phyloP scores from a whole-genome alignment of 2,888 invertebrate genomes.

The Leistus spinibarbis region DNA sequence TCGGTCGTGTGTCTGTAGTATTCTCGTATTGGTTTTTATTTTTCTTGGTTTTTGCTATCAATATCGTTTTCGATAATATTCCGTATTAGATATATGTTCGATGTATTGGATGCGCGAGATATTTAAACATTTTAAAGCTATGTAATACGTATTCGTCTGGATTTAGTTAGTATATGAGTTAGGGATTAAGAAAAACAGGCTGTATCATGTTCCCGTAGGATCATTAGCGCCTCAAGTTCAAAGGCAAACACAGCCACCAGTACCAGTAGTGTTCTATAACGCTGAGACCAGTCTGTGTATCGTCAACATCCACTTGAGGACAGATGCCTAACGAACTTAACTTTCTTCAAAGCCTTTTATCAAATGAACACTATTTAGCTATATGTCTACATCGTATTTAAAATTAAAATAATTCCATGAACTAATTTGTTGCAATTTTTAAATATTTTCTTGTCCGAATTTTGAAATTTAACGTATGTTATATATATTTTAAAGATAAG shows the following conservation, averaged over 20 bases:
- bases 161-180: not conserved
- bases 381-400: not conserved
- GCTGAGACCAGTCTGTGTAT: constrained; percentile 14
- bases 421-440: no score
- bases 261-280: constrained; percentile 1
- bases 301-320: constrained; percentile 26
- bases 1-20: no score
- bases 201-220: constrained; percentile 25
- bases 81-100: no score
- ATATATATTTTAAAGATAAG: not conserved
- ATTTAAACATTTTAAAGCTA: no score
- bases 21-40: no score
- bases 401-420: no score
- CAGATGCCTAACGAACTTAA: constrained; percentile 3
- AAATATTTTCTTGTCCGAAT: no score
- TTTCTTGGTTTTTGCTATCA: no score
- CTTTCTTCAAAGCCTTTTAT: not conserved
- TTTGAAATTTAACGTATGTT: no score
- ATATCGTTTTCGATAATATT: no score
- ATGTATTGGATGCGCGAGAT: no score
- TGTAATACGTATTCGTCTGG: not conserved
- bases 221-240: constrained; percentile 34
- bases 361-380: not conserved
- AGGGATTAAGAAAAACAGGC: constrained; percentile 1
- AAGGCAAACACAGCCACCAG: constrained; percentile 10